Base-by-base conservation (phyloP, 2,113 vertebrate species). In the Tragulus kanchil region DNA sequence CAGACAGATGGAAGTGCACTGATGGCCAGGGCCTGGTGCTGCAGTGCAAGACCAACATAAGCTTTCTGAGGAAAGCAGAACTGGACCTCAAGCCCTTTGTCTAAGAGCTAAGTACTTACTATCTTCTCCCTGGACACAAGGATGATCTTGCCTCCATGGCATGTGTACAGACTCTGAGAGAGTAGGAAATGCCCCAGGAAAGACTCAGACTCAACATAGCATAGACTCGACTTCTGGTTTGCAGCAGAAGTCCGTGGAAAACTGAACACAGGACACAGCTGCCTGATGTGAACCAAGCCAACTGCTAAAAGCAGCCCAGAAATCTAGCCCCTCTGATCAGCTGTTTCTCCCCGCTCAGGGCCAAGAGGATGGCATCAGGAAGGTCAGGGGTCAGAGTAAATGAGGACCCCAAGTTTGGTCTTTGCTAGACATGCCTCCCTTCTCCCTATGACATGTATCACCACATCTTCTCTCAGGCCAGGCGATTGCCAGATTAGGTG, bases 401-500 rank as follows among this genome's bases (percentile, higher is more conserved):
- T 36, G 58, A 36, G 23, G 2, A 2, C 19, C 42, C 6, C 6
- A 23, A 86, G 19, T 50, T 59, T 64, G 10, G 36, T 77, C 79
- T 85, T 79, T 89, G 36, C 19, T 56, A 75, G 12, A 48, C 42
- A 5, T 8, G 3, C 2, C 5, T 83, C 58, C 85, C 50, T 69
- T 87, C 67, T 62, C 36, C 36, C 31, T 64, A 3, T 1, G 42
- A 26, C 8, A 50, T 2, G 11, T 52, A 21, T 56, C 62, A 79
- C 42, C 26, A 87, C 0, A 48, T 75, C 50, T 59, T 28, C 85
- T 81, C 79, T 89, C 23, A 62, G 54, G 25, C 85, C 83, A 93
- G 23, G 19, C 25, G 71, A 8, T 78, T 84, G 48, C 86, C 84
- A 25, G 75, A 81, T 93, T 50, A 71, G 97, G 73, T 96, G 50